Evolutionary conservation across 2,113 vertebrate species (phyloP).

Genomic region (Fulica atra): DNA sequence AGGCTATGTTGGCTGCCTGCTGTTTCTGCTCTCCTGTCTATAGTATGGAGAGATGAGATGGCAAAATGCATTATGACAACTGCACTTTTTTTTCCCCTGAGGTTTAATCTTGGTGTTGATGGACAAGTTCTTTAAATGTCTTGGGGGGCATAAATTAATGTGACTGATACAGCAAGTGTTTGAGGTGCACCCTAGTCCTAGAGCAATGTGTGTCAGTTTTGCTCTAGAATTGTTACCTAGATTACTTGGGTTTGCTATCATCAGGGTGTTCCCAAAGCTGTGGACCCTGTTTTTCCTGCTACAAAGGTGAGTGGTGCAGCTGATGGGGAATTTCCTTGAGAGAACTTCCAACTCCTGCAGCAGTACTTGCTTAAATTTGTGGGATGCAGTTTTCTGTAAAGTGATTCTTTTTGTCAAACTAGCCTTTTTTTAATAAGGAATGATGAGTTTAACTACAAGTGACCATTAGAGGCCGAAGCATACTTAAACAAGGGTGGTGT

Average conservation of each 20-base stretch:
- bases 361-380: not conserved
- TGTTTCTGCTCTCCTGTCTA: not conserved
- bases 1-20: not conserved
- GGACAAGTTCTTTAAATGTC: not conserved
- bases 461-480: not conserved
- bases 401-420: not conserved
- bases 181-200: not conserved
- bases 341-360: not conserved
- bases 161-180: not conserved
- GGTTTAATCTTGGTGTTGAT: not conserved
- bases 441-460: not conserved
- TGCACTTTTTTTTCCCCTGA: not conserved
- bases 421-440: not conserved
- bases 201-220: not conserved
- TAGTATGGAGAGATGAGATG: not conserved
- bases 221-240: not conserved
- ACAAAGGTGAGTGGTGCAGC: not conserved
- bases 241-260: not conserved
- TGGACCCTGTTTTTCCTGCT: not conserved
- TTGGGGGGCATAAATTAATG: not conserved
- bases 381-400: not conserved
- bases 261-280: not conserved
- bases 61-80: not conserved
- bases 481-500: not conserved
- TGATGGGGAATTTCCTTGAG: not conserved